Conservation (phyloP, 2,888 invertebrate genomes). For the Macrosoma leucophasiata region DNA sequence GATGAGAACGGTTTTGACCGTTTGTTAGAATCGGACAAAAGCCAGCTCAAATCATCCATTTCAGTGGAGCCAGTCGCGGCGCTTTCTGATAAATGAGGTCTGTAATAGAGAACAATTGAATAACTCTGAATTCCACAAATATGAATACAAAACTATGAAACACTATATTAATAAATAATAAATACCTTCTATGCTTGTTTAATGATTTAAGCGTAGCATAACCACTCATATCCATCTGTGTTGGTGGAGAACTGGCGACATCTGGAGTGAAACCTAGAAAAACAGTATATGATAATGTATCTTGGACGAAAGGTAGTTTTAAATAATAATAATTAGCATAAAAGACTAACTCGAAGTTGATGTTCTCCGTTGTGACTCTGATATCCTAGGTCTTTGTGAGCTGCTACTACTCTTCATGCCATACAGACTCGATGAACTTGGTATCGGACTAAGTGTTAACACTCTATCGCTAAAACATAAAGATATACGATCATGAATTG, state of each 20-base stretch:
- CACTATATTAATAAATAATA: slow-evolving; percentile 3
- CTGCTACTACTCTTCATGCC: slow-evolving; percentile 64
- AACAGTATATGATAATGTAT: slow-evolving; percentile 1
- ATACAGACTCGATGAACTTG: slow-evolving; percentile 85
- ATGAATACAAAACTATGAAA: slow-evolving; percentile 2
- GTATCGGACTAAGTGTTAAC: slow-evolving; percentile 90
- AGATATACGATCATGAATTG: too few species aligned
- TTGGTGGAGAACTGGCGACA: slow-evolving; percentile 75
- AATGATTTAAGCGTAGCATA: slow-evolving; percentile 83
- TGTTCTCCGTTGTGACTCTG: slow-evolving; percentile 70
- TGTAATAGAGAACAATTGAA: slow-evolving; percentile 25
- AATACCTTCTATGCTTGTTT: slow-evolving; percentile 73
- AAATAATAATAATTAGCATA: slow-evolving; percentile 1
- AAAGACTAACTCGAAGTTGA: slow-evolving; percentile 72
- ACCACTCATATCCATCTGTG: slow-evolving; percentile 85
- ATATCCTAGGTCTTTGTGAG: slow-evolving; percentile 57
- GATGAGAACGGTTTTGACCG: slow-evolving; percentile 81
- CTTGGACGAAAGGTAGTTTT: neutral
- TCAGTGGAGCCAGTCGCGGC: slow-evolving; percentile 75
- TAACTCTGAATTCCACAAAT: neutral
- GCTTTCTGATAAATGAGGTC: slow-evolving; percentile 80
- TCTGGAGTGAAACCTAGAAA: slow-evolving; percentile 67
- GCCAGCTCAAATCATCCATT: slow-evolving; percentile 78
- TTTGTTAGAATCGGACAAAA: slow-evolving; percentile 81
- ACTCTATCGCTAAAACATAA: slow-evolving; percentile 78